These are phyloP conservation scores for Brachycybe producta DNA, from an alignment of 2,888 invertebrate genomes.

Conservation along the genomic window DNA sequence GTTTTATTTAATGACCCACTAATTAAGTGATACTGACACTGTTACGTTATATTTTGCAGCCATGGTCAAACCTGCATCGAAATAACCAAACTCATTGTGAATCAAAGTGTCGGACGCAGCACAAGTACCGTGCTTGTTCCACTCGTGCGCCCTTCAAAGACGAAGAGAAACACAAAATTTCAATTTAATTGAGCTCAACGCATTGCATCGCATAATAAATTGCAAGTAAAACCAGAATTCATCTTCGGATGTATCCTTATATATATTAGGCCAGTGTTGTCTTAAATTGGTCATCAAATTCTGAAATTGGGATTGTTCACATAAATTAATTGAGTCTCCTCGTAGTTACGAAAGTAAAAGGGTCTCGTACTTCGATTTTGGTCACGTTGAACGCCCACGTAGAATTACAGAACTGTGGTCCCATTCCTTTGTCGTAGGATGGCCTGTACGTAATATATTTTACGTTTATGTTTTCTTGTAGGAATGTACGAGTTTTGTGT, in stretches of 20 bases:
- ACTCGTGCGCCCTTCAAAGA: slow-evolving; percentile 59
- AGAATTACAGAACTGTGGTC: slow-evolving; percentile 57
- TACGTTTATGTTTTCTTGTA: neutral
- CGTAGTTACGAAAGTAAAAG: too few relatives aligned
- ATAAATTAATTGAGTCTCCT: too few relatives aligned
- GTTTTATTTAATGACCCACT: too few relatives aligned
- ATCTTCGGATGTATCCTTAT: slow-evolving; percentile 43
- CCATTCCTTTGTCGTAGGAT: slow-evolving; percentile 49
- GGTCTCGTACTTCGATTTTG: slow-evolving; percentile 40
- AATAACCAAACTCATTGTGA: slow-evolving; percentile 53
- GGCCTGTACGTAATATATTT: slow-evolving; percentile 41
- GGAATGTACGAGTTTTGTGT: too few relatives aligned
- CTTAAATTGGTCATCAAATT: slow-evolving; percentile 45
- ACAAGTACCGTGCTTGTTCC: slow-evolving; percentile 72
- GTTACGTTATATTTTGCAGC: slow-evolving; percentile 35
- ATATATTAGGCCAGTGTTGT: slow-evolving; percentile 58
- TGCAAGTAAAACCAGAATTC: slow-evolving; percentile 45
- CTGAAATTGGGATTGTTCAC: slow-evolving; percentile 4
- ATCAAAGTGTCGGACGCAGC: slow-evolving; percentile 46
- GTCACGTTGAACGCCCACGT: slow-evolving; percentile 51
- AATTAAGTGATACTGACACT: slow-evolving; percentile 32
- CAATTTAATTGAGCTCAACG: neutral
- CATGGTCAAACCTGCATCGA: slow-evolving; percentile 49
- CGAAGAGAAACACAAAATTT: neutral
- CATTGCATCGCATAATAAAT: neutral